Evolutionary conservation across 2,113 vertebrate species (phyloP), one percentile per base, ranked within the genome.

Genomic region (Semicossyphus pulcher): DNA sequence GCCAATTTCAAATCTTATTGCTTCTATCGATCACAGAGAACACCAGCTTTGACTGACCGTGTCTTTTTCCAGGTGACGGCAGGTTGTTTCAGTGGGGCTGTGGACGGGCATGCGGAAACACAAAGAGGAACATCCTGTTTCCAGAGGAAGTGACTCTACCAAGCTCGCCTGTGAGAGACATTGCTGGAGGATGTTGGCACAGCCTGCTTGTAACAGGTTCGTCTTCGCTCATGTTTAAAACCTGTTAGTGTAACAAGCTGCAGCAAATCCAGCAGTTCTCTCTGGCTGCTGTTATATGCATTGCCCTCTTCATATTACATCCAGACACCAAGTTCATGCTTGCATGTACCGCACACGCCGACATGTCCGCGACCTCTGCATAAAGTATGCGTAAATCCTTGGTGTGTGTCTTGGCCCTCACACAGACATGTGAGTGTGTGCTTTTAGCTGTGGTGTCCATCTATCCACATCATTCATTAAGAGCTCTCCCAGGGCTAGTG

Each of bases 391-490:
- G 16, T 67, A 62, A 86, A 80, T 79, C 71, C 73, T 76, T 11
- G 47, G 36, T 73, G 81, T 75, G 77, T 65, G 73, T 86, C 67
- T 81, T 76, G 71, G 73, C 78, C 69, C 68, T 69, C 52, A 62
- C 76, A 76, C 73, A 81, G 85, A 83, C 64, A 53, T 86, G 70
- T 42, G 61, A 81, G 78, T 59, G 59, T 86, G 70, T 45, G 83
- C 84, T 80, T 88, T 84, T 69, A 89, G 87, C 78, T 26, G 68
- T 12, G 66, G 62, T 64, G 80, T 62, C 69, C 81, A 86, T 93
- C 85, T 88, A 86, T 91, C 81, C 86, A 77, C 85, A 92, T 93
- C 86, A 77, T 92, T 94, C 89, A 91, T 91, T 90, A 89, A 76
- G 83, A 86, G 80, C 86, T 87, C 89, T 91, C 90, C 80, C 84